These are phyloP conservation scores for Nomada lathburiana DNA, from an alignment of 2,888 invertebrate species.

Conservation along the genomic window DNA sequence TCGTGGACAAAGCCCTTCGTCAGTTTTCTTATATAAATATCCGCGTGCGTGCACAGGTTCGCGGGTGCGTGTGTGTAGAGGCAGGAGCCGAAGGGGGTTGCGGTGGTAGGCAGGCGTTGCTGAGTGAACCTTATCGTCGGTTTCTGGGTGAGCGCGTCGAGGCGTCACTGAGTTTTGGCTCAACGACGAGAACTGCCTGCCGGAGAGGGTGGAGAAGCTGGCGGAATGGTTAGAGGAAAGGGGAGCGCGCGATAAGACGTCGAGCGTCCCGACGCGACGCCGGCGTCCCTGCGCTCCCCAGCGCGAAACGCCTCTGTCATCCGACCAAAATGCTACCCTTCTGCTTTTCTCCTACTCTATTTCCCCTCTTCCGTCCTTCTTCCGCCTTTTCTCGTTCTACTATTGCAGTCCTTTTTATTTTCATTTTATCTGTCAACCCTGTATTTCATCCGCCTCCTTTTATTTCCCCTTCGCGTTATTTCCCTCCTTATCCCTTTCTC, in stretches of 20 bases:
- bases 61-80: constrained; percentile 51
- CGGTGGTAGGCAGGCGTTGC: constrained; percentile 75
- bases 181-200: constrained; percentile 64
- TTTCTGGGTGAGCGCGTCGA: constrained; percentile 83
- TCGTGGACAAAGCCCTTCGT: constrained; percentile 40
- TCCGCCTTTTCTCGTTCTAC: constrained; percentile 26
- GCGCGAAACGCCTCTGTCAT: constrained; percentile 71
- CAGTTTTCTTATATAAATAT: constrained; percentile 67
- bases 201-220: constrained; percentile 58
- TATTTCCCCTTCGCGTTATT: background rate
- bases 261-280: constrained; percentile 75
- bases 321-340: constrained; percentile 65
- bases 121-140: constrained; percentile 83
- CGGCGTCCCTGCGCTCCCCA: constrained; percentile 69
- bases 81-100: constrained; percentile 27
- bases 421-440: background rate
- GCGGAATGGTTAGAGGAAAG: constrained; percentile 60
- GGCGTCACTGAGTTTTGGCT: constrained; percentile 82
- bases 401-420: constrained; percentile 50
- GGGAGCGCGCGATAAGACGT: constrained; percentile 79
- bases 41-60: constrained; percentile 41
- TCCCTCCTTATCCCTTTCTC: background rate
- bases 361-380: constrained; percentile 19
- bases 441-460: background rate
- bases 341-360: constrained; percentile 38